Evolutionary conservation across 1,140 invertebrate genomes (phyloP).

Genomic region (Hermetia illucens): DNA sequence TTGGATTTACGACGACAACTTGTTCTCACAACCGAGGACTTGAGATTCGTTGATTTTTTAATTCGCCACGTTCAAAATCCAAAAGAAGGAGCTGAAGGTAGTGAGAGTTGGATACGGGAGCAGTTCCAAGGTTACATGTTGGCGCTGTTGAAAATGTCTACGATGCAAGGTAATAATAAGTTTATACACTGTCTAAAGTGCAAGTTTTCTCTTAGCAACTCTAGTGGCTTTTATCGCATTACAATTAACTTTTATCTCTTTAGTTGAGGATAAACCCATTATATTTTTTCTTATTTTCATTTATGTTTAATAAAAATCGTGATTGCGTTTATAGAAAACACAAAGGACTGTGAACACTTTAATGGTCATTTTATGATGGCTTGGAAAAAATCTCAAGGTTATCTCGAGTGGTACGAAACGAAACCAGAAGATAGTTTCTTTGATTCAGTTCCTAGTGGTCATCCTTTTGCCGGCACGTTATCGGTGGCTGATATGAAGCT

Average conservation of each 20-base stretch:
- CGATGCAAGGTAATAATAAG: conserved; percentile 50
- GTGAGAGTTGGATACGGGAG: conserved; percentile 88
- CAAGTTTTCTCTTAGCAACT: too few species aligned
- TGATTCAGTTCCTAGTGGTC: conserved; percentile 51
- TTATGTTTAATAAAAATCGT: conserved; percentile 8
- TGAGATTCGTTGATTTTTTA: conserved; percentile 89
- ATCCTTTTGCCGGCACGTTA: conserved; percentile 84
- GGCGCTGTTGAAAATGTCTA: conserved; percentile 68
- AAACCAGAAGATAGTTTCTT: conserved; percentile 44
- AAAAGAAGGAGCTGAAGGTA: conserved; percentile 71
- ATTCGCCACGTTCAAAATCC: conserved; percentile 71
- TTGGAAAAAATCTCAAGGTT: conserved; percentile 81
- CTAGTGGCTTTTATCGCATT: not conserved
- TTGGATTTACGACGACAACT: conserved; percentile 67
- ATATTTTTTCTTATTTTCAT: conserved; percentile 3
- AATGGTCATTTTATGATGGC: conserved; percentile 71
- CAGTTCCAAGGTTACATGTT: conserved; percentile 89
- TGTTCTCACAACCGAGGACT: conserved; percentile 83
- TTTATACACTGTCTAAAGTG: too few species aligned
- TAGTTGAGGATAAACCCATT: conserved; percentile 2
- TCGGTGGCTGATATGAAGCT: conserved; percentile 91
- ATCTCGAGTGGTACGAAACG: conserved; percentile 62
- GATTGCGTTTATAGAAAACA: conserved; percentile 44
- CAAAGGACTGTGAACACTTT: conserved; percentile 74
- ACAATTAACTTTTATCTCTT: too few species aligned